Evolutionary conservation across 1,140 invertebrate species (phyloP).

Genomic region (Calycopis cecrops): DNA sequence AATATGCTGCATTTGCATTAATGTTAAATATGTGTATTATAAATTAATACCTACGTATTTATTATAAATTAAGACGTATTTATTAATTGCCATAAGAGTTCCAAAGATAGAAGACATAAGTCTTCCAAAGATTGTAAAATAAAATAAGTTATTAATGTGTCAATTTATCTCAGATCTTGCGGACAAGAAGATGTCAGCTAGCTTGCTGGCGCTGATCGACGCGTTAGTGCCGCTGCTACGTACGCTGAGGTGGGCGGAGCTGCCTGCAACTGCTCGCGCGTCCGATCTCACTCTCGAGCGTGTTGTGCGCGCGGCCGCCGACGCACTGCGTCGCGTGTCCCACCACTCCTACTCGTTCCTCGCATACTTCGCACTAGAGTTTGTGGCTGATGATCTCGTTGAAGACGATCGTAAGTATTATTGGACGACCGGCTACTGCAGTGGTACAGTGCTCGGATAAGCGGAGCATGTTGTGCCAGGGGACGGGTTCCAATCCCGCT

Average conservation of each 20-base stretch:
- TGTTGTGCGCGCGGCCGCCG: background rate
- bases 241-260: background rate
- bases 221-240: conserved; percentile 8
- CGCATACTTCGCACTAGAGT: conserved; percentile 30
- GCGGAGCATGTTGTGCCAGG: no score
- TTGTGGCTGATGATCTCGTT: conserved; percentile 29
- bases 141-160: background rate
- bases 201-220: background rate
- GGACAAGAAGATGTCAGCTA: background rate
- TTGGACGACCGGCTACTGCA: no score
- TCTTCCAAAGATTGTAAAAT: no score
- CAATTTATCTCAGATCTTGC: background rate
- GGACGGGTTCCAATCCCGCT: no score
- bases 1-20: no score
- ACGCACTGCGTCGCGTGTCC: conserved; percentile 11
- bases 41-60: no score
- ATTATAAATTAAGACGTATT: no score
- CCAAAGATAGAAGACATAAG: no score
- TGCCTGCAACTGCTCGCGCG: background rate
- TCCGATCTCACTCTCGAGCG: background rate
- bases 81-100: no score
- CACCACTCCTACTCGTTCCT: conserved; percentile 34
- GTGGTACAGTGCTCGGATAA: no score
- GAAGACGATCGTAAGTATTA: conserved; percentile 38
- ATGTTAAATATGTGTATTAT: no score